Conservation (phyloP, 2,113 vertebrate species). For the Rhagologus leucostigma region DNA sequence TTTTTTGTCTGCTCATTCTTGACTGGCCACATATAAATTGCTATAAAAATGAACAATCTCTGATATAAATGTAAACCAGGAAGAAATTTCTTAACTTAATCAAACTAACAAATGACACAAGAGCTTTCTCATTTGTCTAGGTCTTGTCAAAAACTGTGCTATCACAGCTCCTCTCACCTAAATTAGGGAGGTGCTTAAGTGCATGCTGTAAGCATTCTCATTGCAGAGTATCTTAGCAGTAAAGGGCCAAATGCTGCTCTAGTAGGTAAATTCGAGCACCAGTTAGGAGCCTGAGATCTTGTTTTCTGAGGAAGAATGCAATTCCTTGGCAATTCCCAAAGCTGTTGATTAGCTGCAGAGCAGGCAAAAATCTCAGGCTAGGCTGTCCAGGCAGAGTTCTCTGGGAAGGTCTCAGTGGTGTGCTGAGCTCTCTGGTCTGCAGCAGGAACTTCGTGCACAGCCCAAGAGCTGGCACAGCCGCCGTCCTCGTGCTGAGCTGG, state of each 20-base stretch:
- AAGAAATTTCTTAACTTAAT: background rate
- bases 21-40: background rate
- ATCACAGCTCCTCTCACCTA: background rate
- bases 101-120: background rate
- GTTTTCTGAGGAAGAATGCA: background rate
- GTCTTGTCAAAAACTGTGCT: background rate
- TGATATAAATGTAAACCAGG: background rate
- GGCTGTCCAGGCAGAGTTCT: background rate
- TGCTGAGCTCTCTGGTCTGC: background rate
- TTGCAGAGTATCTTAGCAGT: background rate
- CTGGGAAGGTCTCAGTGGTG: background rate
- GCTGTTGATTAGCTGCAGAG: background rate
- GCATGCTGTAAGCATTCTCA: background rate
- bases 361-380: background rate
- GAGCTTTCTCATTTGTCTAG: background rate
- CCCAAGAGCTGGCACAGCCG: background rate
- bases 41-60: background rate
- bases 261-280: background rate
- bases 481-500: background rate
- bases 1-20: background rate
- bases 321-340: background rate
- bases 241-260: background rate
- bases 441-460: background rate
- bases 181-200: background rate
- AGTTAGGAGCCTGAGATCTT: background rate